Base-by-base conservation (phyloP, 2,888 invertebrate genomes). In the Drosophila lutescens region DNA sequence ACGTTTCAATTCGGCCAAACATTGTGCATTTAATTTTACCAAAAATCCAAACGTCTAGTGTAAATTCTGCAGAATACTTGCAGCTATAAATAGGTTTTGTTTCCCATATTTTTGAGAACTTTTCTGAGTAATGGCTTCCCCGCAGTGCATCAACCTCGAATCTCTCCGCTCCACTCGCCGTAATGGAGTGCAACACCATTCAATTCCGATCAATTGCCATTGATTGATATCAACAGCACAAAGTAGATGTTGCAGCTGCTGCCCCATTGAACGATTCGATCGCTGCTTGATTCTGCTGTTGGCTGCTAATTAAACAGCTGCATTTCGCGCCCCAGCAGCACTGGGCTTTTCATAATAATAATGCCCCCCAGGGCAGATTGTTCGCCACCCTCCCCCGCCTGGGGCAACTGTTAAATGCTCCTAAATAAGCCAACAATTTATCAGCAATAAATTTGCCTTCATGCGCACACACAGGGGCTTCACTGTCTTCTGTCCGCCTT, bases 391-490 rank as follows among this genome's bases (percentile, higher is more conserved):
- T 15, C 17, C 38, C 53, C 32, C 30, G 34, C n/a, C 70, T 38
- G 34, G 23, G 47, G 41, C 40, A 2, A 9, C n/a, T 20, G 50
- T 38, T 50, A 43, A 62, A 34, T 23, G 41, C 60, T 46, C 63
- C 57, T 49, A 66, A 86, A 76, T 65, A 74, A 76, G 74, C 59
- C 53, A 65, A 58, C 83, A 88, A 88, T 88, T 88, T 86, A 88
- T 74, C 60, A 76, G 84, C 86, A 85, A 88, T 84, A 88, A 86
- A 77, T 79, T 79, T 80, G 83, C 86, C 69, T 83, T 71, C 53
- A 47, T 58, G 51, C 26, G 36, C 20, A 46, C 70, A 56, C 49
- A 66, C 54, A 30, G 30, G 44, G 40, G 15, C 17, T 38, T 53
- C 26, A 38, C 47, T 58, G 63, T 43, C 54, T 54, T 57, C 30